phyloP scores from a whole-genome alignment of 23 tunicate species.

The Halocynthia aurantium region DNA sequence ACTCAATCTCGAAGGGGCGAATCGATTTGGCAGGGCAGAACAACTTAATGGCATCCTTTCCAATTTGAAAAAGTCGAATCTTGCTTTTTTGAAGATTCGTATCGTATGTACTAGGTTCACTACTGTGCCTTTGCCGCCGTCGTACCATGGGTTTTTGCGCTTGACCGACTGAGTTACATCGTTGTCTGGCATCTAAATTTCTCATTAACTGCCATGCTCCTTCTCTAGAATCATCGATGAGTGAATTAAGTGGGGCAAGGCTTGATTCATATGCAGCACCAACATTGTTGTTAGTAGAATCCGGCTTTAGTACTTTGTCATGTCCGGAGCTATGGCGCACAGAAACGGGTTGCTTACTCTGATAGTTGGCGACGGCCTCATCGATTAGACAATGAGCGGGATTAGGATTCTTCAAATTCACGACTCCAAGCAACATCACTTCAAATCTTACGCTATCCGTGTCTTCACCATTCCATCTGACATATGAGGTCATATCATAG shows the following conservation, averaged over 20 bases:
- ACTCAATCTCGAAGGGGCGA: constrained; percentile 43
- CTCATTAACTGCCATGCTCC: constrained; percentile 14
- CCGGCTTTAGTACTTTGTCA: no score
- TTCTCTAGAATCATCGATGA: constrained; percentile 35
- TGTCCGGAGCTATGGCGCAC: constrained; percentile 8
- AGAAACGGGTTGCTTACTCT: constrained; percentile 36
- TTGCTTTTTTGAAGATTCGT: constrained; percentile 54
- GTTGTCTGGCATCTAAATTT: constrained; percentile 24
- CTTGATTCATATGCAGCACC: neutral
- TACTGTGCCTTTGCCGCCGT: constrained; percentile 46
- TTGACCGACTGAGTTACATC: constrained; percentile 56
- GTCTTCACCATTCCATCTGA: neutral
- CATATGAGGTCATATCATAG: neutral
- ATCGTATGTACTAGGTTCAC: constrained; percentile 59
- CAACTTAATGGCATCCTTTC: constrained; percentile 46
- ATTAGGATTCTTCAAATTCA: constrained; percentile 50
- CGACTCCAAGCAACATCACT: constrained; percentile 71
- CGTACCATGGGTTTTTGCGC: constrained; percentile 7
- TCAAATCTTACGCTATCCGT: constrained; percentile 59
- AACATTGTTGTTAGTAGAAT: neutral
- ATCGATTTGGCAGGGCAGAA: constrained; percentile 63
- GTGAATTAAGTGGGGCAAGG: neutral
- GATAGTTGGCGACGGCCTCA: constrained; percentile 67
- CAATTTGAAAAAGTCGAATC: constrained; percentile 61
- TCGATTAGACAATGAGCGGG: constrained; percentile 56